phyloP scores from a whole-genome alignment of 2,888 invertebrate species.

The Ephialtes manifestator region DNA sequence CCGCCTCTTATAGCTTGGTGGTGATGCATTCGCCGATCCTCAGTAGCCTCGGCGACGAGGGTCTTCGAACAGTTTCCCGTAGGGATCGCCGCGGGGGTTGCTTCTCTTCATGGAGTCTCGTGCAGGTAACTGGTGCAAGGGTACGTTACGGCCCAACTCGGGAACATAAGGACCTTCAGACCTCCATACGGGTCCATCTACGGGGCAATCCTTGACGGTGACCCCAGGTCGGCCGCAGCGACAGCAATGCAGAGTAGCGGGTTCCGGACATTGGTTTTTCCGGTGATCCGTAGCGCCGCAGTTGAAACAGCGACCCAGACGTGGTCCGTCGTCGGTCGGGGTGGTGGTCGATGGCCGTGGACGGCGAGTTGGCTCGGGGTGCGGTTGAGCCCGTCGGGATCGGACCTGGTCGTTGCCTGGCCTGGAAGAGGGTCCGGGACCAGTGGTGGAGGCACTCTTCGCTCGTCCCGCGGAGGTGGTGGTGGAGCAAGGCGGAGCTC shows the following conservation, averaged over 20 bases:
- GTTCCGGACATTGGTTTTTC: not conserved
- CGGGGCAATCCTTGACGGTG: not conserved
- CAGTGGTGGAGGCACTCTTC: too few species aligned
- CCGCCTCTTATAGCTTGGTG: too few species aligned
- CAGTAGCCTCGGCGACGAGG: not conserved
- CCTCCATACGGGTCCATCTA: not conserved
- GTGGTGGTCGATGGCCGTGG: not conserved
- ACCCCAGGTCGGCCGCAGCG: not conserved
- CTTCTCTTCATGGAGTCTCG: not conserved
- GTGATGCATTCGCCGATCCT: too few species aligned
- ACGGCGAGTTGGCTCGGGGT: too few species aligned
- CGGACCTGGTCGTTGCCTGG: too few species aligned
- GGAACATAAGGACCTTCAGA: not conserved
- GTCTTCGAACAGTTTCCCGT: not conserved
- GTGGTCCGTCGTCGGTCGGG: not conserved
- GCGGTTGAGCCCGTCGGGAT: too few species aligned
- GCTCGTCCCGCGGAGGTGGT: too few species aligned
- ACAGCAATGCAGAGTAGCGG: not conserved
- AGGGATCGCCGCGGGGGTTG: not conserved
- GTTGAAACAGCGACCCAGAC: not conserved
- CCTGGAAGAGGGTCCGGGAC: too few species aligned
- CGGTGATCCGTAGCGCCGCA: not conserved
- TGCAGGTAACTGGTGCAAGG: not conserved
- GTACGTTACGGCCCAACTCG: not conserved
- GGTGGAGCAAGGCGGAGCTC: too few species aligned